Base-by-base conservation (phyloP, 2,888 invertebrate genomes). In the Pachymerium ferrugineum region DNA sequence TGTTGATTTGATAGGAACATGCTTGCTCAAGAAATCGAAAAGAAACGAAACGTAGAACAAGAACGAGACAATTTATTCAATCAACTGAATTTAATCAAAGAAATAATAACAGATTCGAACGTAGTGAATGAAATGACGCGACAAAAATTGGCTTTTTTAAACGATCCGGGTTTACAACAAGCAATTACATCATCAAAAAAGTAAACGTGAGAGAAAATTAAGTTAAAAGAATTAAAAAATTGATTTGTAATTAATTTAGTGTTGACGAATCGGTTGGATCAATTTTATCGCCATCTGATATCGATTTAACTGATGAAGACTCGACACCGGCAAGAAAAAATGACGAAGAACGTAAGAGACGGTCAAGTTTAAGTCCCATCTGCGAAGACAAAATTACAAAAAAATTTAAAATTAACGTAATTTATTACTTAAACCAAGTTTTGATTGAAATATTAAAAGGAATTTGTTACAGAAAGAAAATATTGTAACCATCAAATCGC, bases 231-330 rank as follows among this genome's bases (percentile, higher is more conserved):
- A n/a, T 38, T 16, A 38, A 16, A 16, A 12, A 8, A 16, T 16
- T 14, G 16, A 38, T 1, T 5, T 38, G 2, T 3, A 38, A 16
- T 38, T 5, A 38, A 8, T 12, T 5, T 70, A 79, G 80, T 10
- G 80, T 80, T 29, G 78, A 80, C 71, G 81, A 82, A 74, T 80
- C 81, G 0, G 79, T 82, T 85, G 89, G 89, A 22, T 91, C 91
- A 0, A 84, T 92, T 14, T 83, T 92, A 35, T 90, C 91, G 0
- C 91, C 92, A 80, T 87, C 91, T 80, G 92, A 92, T 77, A 90
- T 90, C 80, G 93, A 93, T 14, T 88, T 90, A 31, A 93, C 93
- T 0, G 93, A 92, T 79, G 93, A 93, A 78, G 92, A 92, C 42
- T 25, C 73, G 75, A 1, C 72, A 73, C 33, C 54, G 75, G 19